Conservation (phyloP, 2,888 invertebrate genomes). For the Galerucella nymphaeae region DNA sequence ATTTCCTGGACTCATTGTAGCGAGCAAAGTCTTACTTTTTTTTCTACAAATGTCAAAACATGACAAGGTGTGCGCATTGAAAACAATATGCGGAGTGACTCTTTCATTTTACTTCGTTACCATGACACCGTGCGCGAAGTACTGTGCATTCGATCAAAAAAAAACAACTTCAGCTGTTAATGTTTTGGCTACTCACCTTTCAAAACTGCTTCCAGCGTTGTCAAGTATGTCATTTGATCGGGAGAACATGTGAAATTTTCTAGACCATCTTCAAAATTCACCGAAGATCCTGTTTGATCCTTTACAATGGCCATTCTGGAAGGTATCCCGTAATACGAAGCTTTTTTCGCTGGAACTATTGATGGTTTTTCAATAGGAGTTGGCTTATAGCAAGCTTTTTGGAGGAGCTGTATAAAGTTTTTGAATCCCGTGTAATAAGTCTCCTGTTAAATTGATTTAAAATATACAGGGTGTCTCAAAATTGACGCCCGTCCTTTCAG, state of each 20-base stretch:
- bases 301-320: background rate
- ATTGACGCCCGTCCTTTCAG: too few relatives aligned
- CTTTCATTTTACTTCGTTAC: too few relatives aligned
- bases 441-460: background rate
- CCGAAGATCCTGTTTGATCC: background rate
- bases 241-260: background rate
- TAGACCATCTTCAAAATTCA: background rate
- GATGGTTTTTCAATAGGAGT: background rate
- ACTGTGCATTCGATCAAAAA: too few relatives aligned
- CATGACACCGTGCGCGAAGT: too few relatives aligned
- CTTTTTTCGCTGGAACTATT: background rate
- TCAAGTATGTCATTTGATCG: background rate
- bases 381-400: background rate
- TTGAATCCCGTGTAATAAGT: constrained; percentile 6
- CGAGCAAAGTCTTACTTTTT: too few relatives aligned
- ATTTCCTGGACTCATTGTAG: too few relatives aligned
- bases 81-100: too few relatives aligned
- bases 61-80: too few relatives aligned
- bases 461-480: background rate
- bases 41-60: too few relatives aligned
- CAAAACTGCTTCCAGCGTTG: background rate
- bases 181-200: background rate
- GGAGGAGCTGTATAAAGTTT: background rate
- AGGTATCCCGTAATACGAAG: background rate
- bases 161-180: background rate